Percentiles rank a stretch among this genome's conserved stretches.
phyloP scores from a whole-genome alignment of 2,888 invertebrate genomes.

The Pocota personata region DNA sequence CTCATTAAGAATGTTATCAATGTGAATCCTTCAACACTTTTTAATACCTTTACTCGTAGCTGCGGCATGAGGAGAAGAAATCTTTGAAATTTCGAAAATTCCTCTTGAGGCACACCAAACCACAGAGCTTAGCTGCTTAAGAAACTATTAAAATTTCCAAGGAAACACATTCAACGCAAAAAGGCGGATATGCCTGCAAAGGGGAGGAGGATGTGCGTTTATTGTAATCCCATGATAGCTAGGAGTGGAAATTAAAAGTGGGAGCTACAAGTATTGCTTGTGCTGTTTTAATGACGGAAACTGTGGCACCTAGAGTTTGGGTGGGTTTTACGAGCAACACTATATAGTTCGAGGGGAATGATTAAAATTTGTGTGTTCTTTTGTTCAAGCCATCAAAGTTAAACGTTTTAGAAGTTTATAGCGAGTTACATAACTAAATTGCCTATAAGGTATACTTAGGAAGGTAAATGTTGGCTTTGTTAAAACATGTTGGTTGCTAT shows the following conservation, averaged over 20 bases:
- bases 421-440: slow-evolving; percentile 27
- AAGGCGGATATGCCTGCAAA: neutral
- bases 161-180: slow-evolving; percentile 13
- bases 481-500: neutral
- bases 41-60: slow-evolving; percentile 6
- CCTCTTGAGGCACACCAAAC: slow-evolving; percentile 6
- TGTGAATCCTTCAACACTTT: slow-evolving; percentile 38
- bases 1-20: slow-evolving; percentile 31
- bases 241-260: slow-evolving; percentile 40
- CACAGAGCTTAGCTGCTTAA: slow-evolving; percentile 50
- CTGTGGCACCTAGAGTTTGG: neutral
- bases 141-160: slow-evolving; percentile 52
- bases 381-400: slow-evolving; percentile 38
- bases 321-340: slow-evolving; percentile 21
- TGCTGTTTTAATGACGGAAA: slow-evolving; percentile 16
- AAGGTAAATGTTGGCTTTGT: slow-evolving; percentile 12
- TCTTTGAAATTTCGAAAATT: slow-evolving; percentile 23
- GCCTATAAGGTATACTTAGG: slow-evolving; percentile 12
- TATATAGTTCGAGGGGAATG: slow-evolving; percentile 13
- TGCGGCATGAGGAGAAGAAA: neutral
- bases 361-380: slow-evolving; percentile 49
- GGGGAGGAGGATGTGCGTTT: neutral
- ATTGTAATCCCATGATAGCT: slow-evolving; percentile 39
- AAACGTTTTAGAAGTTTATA: slow-evolving; percentile 38
- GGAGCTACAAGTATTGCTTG: slow-evolving; percentile 23